phyloP scores from a whole-genome alignment of 2,888 invertebrate genomes.

The Acronicta aceris region DNA sequence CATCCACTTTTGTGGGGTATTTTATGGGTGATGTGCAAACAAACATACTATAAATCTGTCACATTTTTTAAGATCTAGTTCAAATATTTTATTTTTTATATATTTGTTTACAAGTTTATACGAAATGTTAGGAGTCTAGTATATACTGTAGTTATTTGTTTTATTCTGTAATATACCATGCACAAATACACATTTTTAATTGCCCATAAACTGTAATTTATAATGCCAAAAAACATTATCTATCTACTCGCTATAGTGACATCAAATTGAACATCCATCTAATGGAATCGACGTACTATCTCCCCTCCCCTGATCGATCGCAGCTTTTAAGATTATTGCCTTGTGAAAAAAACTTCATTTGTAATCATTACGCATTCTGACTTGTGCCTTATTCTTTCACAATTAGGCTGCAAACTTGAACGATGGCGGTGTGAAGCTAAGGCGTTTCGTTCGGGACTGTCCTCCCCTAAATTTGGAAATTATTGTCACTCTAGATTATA shows the following conservation, averaged over 20 bases:
- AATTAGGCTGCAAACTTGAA: constrained; percentile 31
- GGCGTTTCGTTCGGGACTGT: constrained; percentile 12
- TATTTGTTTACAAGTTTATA: too few species aligned
- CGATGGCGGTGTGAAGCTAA: constrained; percentile 7
- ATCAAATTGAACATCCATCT: constrained; percentile 49
- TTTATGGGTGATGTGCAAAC: too few species aligned
- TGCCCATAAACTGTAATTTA: constrained; percentile 20
- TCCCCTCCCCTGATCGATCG: constrained; percentile 53
- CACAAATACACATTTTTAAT: too few species aligned
- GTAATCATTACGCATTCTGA: constrained; percentile 30
- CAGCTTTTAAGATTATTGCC: constrained; percentile 57
- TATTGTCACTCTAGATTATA: constrained; percentile 51
- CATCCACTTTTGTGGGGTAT: too few species aligned
- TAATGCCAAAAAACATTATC: constrained; percentile 14
- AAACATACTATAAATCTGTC: too few species aligned
- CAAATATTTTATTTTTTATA: too few species aligned
- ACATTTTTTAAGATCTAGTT: too few species aligned
- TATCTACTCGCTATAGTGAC: constrained; percentile 23
- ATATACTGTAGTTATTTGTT: too few species aligned
- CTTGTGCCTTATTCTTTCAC: constrained; percentile 36
- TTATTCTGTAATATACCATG: too few species aligned
- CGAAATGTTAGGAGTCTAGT: too few species aligned
- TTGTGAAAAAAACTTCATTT: constrained; percentile 43
- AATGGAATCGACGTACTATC: constrained; percentile 51
- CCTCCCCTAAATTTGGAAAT: constrained; percentile 54